phyloP scores from a whole-genome alignment of 2,888 invertebrate genomes.

The Synanthedon myopaeformis region DNA sequence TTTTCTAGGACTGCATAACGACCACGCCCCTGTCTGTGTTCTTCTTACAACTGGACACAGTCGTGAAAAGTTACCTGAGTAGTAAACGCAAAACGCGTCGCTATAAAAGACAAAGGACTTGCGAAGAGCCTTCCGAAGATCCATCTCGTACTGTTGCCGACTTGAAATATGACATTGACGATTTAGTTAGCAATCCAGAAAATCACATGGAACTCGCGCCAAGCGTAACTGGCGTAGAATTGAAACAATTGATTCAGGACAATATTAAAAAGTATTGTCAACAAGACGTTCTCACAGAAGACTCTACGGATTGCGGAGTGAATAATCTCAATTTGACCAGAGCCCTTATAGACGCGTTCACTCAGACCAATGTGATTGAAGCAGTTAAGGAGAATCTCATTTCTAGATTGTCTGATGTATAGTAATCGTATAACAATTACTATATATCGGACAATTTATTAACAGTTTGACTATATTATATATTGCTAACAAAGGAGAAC shows the following conservation, averaged over 20 bases:
- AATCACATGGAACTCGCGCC: conserved; percentile 38
- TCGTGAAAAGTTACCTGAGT: conserved; percentile 43
- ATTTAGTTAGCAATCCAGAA: conserved; percentile 29
- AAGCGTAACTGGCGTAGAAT: conserved; percentile 27
- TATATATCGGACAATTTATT: too few relatives aligned
- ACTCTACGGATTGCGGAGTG: conserved; percentile 44
- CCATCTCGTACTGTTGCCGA: conserved; percentile 4
- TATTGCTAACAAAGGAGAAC: too few relatives aligned
- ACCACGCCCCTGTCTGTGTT: conserved; percentile 57
- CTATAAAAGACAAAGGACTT: conserved; percentile 45
- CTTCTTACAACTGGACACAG: conserved; percentile 55
- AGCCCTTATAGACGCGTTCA: conserved; percentile 74
- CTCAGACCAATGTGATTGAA: conserved; percentile 72
- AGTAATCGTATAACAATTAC: neutral
- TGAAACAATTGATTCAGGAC: conserved; percentile 38
- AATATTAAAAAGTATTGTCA: conserved; percentile 35
- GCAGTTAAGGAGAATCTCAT: conserved; percentile 64
- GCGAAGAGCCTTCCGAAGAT: conserved; percentile 26
- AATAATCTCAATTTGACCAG: conserved; percentile 44
- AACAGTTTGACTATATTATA: too few relatives aligned
- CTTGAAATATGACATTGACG: conserved; percentile 34
- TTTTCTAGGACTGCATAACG: conserved; percentile 51
- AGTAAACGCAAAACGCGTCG: conserved; percentile 43
- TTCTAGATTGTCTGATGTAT: conserved; percentile 19
- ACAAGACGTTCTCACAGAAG: conserved; percentile 26